Conservation (phyloP, 2,888 invertebrate genomes). For the Clunio marinus region DNA sequence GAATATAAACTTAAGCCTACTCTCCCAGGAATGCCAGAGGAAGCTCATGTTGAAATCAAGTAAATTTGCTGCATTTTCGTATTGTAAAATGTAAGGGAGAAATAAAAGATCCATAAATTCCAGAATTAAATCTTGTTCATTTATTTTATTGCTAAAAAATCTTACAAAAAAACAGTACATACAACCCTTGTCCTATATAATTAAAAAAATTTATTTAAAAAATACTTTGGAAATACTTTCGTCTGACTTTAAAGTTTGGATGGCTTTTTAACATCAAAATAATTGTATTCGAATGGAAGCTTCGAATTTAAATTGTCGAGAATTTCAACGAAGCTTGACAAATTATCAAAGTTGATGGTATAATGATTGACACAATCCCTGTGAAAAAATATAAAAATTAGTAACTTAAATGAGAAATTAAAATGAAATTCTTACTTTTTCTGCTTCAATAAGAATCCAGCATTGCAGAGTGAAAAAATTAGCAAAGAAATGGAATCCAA, state of each 20-base stretch:
- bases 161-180: neutral
- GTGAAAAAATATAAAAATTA: too few species aligned
- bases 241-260: conserved; percentile 27
- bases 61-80: neutral
- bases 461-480: conserved; percentile 54
- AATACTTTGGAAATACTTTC: neutral
- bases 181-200: neutral
- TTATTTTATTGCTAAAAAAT: neutral
- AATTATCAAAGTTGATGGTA: neutral
- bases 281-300: neutral
- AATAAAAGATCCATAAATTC: conserved; percentile 1
- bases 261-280: neutral
- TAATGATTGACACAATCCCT: conserved; percentile 23
- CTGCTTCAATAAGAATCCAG: conserved; percentile 48
- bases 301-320: neutral
- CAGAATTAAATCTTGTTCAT: neutral
- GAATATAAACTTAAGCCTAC: conserved; percentile 50
- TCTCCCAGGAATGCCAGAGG: neutral
- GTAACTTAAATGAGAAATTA: neutral
- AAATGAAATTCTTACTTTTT: conserved; percentile 38
- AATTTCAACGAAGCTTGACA: neutral
- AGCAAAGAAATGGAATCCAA: conserved; percentile 62
- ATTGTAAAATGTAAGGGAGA: neutral
- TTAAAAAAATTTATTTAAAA: neutral
- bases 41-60: conserved; percentile 12